These are phyloP conservation scores for Dendrocincla fuliginosa DNA, from an alignment of 2,797 vertebrate genomes.

Conservation along the genomic window DNA sequence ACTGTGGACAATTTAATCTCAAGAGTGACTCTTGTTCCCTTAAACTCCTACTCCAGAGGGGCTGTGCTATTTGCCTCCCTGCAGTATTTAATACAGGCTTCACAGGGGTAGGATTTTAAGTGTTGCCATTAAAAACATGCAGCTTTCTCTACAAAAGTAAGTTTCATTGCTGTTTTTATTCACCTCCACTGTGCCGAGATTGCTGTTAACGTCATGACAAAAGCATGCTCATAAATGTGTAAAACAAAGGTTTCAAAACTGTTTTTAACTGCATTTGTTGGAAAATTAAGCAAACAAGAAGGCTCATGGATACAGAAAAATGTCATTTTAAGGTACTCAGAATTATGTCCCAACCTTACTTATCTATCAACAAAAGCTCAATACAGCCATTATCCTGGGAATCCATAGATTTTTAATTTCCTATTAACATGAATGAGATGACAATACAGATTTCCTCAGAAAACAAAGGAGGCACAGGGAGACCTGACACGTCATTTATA, in stretches of 20 bases:
- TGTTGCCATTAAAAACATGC: neutral
- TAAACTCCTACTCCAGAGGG: neutral
- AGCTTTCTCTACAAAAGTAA: neutral
- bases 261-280: neutral
- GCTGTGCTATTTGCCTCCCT: neutral
- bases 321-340: neutral
- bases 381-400: neutral
- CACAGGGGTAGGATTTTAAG: neutral
- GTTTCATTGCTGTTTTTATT: neutral
- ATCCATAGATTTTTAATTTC: neutral
- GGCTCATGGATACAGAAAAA: neutral
- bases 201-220: neutral
- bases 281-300: neutral
- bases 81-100: neutral
- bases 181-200: neutral
- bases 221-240: neutral
- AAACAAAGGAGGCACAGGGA: neutral
- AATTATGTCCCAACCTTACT: neutral
- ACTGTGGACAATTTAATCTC: neutral
- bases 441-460: neutral
- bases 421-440: neutral
- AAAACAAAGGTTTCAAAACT: neutral
- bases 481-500: neutral
- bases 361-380: neutral
- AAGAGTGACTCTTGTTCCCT: neutral